These are phyloP conservation scores for Erynnis tages DNA, from an alignment of 2,888 invertebrate genomes.

Conservation along the genomic window DNA sequence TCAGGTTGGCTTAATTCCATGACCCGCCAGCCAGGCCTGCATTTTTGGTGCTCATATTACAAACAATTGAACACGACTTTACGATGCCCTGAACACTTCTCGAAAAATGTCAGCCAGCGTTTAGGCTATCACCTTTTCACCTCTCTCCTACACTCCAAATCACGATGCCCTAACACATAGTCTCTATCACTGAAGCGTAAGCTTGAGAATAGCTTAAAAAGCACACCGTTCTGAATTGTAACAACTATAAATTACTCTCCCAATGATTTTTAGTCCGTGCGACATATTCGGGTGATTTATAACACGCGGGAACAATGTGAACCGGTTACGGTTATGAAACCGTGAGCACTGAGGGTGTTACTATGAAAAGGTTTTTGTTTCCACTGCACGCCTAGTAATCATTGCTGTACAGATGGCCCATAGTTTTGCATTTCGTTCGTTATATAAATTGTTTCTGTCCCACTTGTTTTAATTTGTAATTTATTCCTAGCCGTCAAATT, in stretches of 20 bases:
- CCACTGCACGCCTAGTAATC: constrained; percentile 53
- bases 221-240: not conserved
- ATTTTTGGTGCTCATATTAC: no score
- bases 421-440: constrained; percentile 32
- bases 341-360: constrained; percentile 50
- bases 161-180: not conserved
- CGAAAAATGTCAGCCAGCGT: no score
- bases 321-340: constrained; percentile 68
- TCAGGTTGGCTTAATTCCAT: no score
- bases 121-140: constrained; percentile 55
- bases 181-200: not conserved
- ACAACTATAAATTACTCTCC: constrained; percentile 61
- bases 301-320: constrained; percentile 59
- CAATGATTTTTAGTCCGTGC: constrained; percentile 72
- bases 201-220: not conserved
- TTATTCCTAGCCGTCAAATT: no score
- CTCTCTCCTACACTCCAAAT: constrained; percentile 31
- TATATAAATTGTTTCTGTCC: not conserved
- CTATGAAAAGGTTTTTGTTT: constrained; percentile 59
- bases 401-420: constrained; percentile 50
- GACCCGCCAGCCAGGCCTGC: no score
- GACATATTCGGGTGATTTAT: constrained; percentile 75
- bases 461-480: constrained; percentile 6
- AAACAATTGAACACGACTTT: no score
- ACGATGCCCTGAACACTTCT: no score